Evolutionary conservation across 1,140 invertebrate genomes (phyloP), one percentile per base, ranked within the genome.

Genomic region (Cyrtorhinus lividipennis): DNA sequence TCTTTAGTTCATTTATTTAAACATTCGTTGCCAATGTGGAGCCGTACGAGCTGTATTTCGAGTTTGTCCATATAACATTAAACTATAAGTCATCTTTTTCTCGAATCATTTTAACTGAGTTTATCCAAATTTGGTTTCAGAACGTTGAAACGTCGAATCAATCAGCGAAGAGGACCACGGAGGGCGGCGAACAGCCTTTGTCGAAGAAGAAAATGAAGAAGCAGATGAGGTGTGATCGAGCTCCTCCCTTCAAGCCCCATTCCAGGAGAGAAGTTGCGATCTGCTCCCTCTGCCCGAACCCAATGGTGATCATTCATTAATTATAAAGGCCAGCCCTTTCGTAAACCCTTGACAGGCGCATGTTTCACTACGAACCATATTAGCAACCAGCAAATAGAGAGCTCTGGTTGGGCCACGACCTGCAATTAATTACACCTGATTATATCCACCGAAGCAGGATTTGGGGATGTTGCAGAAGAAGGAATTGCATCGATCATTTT

Each of bases 201-300:
- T 92, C 90, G 25, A 83, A 85, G 56, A 93, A 93, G 69, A 84
- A 84, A 72, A 80, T 90, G 77, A 93, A 93, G 72, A 92, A 90
- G 73, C 73, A 90, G 38, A 75, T 81, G 64, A 77, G 82, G 67
- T 53, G 48, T 53, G 80, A 83, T 59, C 86, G 84, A 73, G 75
- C 80, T 15, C 76, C 81, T 24, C 78, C 76, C 66, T n/a, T n/a
- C n/a, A 86, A 84, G 73, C 76, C 81, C 23, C 63, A 73, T 22
- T 70, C 75, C 15, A 80, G 81, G 70, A 80, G 83, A 69, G 79
- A 75, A 61, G 77, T 84, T 64, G 79, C 84, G 59, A 83, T 84
- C 30, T 93, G 90, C 75, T 69, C 69, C 2, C 72, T 73, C 20
- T 92, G 90, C 72, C 79, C 79, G 1, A 93, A 93, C 80, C 88